Evolutionary conservation across 2,113 vertebrate species (phyloP).

Genomic region (Echinops telfairi): DNA sequence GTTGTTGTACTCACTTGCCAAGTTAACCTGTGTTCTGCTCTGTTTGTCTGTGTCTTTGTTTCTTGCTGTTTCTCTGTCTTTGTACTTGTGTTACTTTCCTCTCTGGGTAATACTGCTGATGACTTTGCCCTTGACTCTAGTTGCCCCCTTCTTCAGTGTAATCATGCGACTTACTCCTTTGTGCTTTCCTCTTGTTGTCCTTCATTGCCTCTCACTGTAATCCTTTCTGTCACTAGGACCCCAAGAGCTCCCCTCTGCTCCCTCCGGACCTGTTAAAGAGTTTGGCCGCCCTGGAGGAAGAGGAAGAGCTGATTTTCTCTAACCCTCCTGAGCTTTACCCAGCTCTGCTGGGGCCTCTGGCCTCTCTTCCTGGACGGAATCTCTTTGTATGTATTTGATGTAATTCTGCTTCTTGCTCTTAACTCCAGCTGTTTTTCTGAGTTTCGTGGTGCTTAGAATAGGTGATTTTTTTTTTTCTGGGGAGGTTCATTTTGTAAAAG

Average conservation of each 20-base stretch:
- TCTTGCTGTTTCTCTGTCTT: slow-evolving; percentile 1
- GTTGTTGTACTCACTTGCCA: neutral
- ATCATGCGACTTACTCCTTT: slow-evolving; percentile 29
- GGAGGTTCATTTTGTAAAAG: neutral
- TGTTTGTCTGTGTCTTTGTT: slow-evolving; percentile 17
- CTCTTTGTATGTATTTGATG: slow-evolving; percentile 98
- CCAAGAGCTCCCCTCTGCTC: slow-evolving; percentile 99
- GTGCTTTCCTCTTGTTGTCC: slow-evolving; percentile 82
- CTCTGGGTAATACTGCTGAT: slow-evolving; percentile 51
- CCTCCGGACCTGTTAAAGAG: slow-evolving; percentile 99
- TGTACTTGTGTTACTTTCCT: slow-evolving; percentile 9
- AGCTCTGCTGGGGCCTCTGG: slow-evolving; percentile 97
- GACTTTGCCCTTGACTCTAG: neutral
- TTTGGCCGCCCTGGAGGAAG: slow-evolving; percentile 99
- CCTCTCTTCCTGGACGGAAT: slow-evolving; percentile 97
- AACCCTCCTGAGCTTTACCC: slow-evolving; percentile 99
- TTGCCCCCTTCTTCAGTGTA: neutral
- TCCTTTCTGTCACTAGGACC: slow-evolving; percentile 95
- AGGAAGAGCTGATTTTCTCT: slow-evolving; percentile 99
- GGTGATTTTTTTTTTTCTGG: slow-evolving; percentile 33
- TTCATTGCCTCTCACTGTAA: slow-evolving; percentile 86
- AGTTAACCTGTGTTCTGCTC: neutral
- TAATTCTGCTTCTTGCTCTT: slow-evolving; percentile 86
- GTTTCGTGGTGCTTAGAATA: slow-evolving; percentile 55
- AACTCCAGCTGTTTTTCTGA: slow-evolving; percentile 81